Conservation (phyloP, 2,888 invertebrate species). For the Acleris cristana region DNA sequence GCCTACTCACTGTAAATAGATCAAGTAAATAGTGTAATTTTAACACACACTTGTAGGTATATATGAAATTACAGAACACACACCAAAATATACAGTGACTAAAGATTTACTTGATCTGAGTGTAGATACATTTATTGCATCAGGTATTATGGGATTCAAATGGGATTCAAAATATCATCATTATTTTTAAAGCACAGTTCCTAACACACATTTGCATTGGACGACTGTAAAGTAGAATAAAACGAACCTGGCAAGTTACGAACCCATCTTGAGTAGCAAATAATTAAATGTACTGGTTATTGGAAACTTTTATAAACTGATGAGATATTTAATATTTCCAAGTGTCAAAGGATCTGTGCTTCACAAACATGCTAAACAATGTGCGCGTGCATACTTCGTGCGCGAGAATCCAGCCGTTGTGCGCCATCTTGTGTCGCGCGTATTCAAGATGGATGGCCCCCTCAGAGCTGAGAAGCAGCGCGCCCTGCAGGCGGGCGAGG, state of each 20-base stretch:
- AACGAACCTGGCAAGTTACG: no score
- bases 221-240: no score
- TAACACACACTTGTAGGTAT: neutral
- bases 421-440: conserved; percentile 99
- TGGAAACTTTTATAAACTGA: neutral
- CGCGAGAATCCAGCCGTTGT: conserved; percentile 84
- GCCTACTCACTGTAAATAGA: conserved; percentile 30
- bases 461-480: conserved; percentile 97
- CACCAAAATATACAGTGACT: no score
- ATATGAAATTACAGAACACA: no score
- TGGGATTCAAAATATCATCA: conserved; percentile 41
- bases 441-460: conserved; percentile 99
- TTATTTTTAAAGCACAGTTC: conserved; percentile 20
- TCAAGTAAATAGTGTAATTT: conserved; percentile 14
- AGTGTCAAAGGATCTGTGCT: conserved; percentile 36
- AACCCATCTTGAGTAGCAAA: no score
- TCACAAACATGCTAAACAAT: conserved; percentile 40
- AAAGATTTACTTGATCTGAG: neutral
- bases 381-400: conserved; percentile 82
- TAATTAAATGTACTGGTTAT: no score
- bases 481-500: conserved; percentile 97
- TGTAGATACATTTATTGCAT: conserved; percentile 11
- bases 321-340: neutral
- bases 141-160: conserved; percentile 43
- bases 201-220: neutral